Evolutionary conservation across 2,888 invertebrate genomes (phyloP).

Genomic region (Harpalus rubripes): DNA sequence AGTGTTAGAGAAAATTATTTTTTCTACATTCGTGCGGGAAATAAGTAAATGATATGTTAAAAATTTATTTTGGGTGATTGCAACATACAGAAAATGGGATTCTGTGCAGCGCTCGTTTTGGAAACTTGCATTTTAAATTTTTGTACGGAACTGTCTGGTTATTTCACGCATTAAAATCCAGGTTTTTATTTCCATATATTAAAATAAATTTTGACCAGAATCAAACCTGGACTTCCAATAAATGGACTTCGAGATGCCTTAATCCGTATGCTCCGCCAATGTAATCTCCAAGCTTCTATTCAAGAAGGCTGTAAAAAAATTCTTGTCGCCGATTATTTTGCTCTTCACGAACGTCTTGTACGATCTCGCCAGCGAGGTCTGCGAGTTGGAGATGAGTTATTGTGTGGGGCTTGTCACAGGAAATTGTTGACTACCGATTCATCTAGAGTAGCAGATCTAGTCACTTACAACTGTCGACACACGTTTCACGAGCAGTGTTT

Average conservation of each 20-base stretch:
- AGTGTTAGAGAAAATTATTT: too few relatives aligned
- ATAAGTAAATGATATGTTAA: too few relatives aligned
- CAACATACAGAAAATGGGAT: too few relatives aligned
- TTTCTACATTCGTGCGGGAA: too few relatives aligned
- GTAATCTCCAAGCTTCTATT: constrained; percentile 89
- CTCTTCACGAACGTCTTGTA: constrained; percentile 90
- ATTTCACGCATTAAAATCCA: too few relatives aligned
- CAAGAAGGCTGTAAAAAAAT: constrained; percentile 95
- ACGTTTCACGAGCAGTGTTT: constrained; percentile 93
- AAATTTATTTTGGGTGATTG: too few relatives aligned
- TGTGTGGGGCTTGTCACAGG: constrained; percentile 89
- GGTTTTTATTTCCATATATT: neutral
- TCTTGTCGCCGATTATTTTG: constrained; percentile 93
- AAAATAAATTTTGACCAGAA: constrained; percentile 78
- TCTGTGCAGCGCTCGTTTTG: too few relatives aligned
- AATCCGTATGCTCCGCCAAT: constrained; percentile 97
- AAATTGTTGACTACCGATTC: constrained; percentile 82
- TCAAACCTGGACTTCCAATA: constrained; percentile 91
- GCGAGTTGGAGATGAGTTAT: constrained; percentile 85
- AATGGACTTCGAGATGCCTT: constrained; percentile 93
- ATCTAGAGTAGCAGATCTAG: constrained; percentile 84
- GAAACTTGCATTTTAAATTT: too few relatives aligned
- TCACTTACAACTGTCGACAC: constrained; percentile 93
- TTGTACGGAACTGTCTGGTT: too few relatives aligned
- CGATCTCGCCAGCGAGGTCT: constrained; percentile 89